These are phyloP conservation scores for Dicycla oo DNA, from an alignment of 2,888 invertebrate genomes.

Conservation along the genomic window DNA sequence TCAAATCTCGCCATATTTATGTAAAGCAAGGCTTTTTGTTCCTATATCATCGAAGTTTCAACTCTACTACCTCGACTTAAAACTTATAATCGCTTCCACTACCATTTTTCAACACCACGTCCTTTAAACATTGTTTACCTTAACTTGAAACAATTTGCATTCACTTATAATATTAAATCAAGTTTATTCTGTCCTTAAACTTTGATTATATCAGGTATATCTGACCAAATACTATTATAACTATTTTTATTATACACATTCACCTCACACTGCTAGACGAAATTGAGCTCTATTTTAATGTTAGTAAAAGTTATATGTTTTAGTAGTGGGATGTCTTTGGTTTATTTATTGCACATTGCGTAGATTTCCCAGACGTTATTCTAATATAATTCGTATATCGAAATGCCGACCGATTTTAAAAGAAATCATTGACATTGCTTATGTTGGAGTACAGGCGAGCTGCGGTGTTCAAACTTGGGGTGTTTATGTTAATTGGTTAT, in stretches of 20 bases:
- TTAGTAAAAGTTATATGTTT: constrained; percentile 59
- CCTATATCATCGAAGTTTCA: background rate
- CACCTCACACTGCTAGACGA: constrained; percentile 21
- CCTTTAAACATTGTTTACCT: constrained; percentile 8
- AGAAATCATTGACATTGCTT: constrained; percentile 89
- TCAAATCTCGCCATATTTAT: background rate
- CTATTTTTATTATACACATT: constrained; percentile 48
- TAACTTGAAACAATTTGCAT: constrained; percentile 52
- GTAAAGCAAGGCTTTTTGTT: background rate
- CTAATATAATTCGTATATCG: constrained; percentile 83
- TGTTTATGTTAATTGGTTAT: constrained; percentile 15
- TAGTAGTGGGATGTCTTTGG: constrained; percentile 30
- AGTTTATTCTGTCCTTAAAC: constrained; percentile 78
- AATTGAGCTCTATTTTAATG: constrained; percentile 66
- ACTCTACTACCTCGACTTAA: background rate
- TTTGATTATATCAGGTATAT: constrained; percentile 78
- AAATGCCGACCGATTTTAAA: constrained; percentile 87
- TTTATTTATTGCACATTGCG: constrained; percentile 88
- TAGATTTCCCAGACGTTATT: constrained; percentile 86
- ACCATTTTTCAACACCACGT: background rate
- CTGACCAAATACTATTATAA: constrained; percentile 79
- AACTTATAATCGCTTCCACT: background rate
- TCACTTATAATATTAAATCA: constrained; percentile 53
- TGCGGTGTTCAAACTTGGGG: constrained; percentile 81
- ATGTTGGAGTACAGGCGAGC: constrained; percentile 80